Base-by-base conservation (phyloP, 2,888 invertebrate genomes). In the Gortyna flavago region DNA sequence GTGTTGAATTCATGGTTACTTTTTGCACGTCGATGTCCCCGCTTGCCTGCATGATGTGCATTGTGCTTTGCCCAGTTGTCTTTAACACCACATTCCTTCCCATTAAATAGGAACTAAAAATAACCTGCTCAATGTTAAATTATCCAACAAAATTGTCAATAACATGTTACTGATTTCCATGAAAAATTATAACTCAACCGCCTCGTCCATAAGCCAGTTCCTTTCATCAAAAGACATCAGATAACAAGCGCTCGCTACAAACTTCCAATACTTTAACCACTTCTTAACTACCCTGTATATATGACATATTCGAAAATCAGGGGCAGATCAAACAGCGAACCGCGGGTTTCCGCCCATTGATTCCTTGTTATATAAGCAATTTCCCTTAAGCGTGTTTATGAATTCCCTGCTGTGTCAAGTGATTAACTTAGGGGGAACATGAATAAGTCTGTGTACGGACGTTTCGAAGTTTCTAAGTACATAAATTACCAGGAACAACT, bases 401-500 rank as follows among this genome's bases (percentile, higher is more conserved):
- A 89, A 91, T 91, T 87, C 88, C 84, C 88, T 79, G 87, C 90
- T 88, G 88, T 90, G 90, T 90, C 89, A 89, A 91, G 90, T 92
- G 91, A 93, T 93, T 93, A 92, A 92, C 91, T 92, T 91, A 84
- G 88, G 90, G 87, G 89, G 87, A 89, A 89, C 89, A 90, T 89
- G 90, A 93, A 91, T 93, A 93, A 93, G 90, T 91, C 91, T 91
- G 89, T 90, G 89, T 89, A 87, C 83, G 85, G 84, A 87, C 78
- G 80, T 81, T 79, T 84, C 84, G 85, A 91, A 92, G 88, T 91
- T 92, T 87, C 86, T 83, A 78, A 86, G 91, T 90, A 91, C 92
- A 93, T 93, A 93, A 94, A 93, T 93, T 93, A 93, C 92, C 86
- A 85, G 86, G 86, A 90, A 91, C 91, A 91, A 92, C 91, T 91